A percentile compares a stretch with the other conserved stretches of the same genome.
These are phyloP conservation scores for Anolis apletophallus DNA, from an alignment of 2,797 vertebrate species.

Conservation along the genomic window DNA sequence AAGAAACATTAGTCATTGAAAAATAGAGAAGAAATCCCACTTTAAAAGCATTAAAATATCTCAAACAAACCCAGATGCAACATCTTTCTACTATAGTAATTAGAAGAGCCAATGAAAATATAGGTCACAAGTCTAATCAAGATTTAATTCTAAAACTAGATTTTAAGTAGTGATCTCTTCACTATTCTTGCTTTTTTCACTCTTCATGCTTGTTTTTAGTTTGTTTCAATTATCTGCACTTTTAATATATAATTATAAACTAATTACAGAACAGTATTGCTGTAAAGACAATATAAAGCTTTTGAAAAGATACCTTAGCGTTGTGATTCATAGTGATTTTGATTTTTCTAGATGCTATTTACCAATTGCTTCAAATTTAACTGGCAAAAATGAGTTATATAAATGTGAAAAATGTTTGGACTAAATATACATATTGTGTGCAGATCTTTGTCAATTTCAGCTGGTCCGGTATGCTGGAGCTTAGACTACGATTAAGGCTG, in stretches of 20 bases:
- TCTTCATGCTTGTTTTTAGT: not conserved
- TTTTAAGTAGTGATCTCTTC: not conserved
- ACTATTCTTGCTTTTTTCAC: not conserved
- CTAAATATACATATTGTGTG: not conserved
- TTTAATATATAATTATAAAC: not conserved
- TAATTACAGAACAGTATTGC: not conserved
- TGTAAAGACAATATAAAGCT: not conserved
- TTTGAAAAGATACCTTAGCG: not conserved
- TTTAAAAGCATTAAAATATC: not conserved
- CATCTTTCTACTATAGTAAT: slow-evolving; percentile 14
- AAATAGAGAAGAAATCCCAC: not conserved
- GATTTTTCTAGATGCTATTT: not conserved
- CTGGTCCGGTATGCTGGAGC: not conserved
- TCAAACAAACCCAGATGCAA: not conserved
- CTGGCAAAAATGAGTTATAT: not conserved
- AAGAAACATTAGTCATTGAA: not conserved
- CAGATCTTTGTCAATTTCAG: not conserved
- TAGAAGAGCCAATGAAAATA: slow-evolving; percentile 10
- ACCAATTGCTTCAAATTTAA: not conserved
- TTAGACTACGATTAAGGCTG: not conserved
- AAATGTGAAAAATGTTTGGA: not conserved
- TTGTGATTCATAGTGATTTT: too few relatives aligned
- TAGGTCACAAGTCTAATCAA: not conserved
- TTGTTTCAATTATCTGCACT: too few relatives aligned
- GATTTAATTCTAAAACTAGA: not conserved